Base-by-base conservation (phyloP, 2,888 invertebrate genomes). In the Noctua fimbriata region DNA sequence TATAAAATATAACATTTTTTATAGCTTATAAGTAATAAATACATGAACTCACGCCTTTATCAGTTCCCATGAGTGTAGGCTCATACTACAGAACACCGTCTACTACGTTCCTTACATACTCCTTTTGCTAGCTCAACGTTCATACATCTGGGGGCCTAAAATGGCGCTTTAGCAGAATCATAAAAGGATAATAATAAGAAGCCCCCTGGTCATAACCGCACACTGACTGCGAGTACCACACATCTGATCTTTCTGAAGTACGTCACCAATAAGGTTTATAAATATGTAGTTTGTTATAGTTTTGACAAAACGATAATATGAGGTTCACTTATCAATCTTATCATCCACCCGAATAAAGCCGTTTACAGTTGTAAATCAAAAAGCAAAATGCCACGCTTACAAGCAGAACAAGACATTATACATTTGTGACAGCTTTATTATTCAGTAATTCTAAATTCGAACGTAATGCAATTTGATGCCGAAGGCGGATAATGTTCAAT, bases 341-440 rank as follows among this genome's bases (percentile, higher is more conserved):
- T 60, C 21, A 32, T 41, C 7, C 6, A 16, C 28, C 28, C 28
- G 2, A 16, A n/a, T 41, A 41, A 10, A 28, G 12, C 9, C 5
- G 0, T 18, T n/a, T 69, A 10, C 0, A 41, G 41, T 21, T 52
- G 9, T 58, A 36, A 60, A 78, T 36, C n/a, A 44, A 52, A 69
- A 24, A n/a, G 16, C 14, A 14, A 18, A 76, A 76, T 41, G 3
- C 12, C 12, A 18, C 12, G n/a, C 21, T 58, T 49, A 55, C n/a
- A n/a, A 75, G 21, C 41, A 36, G 6, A 67, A 10, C n/a, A 80
- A 80, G 18, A 2, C 16, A 52, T 41, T 60, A 49, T 18, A 41
- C 73, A 60, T 49, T 60, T 44, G 0, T 60, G 52, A 78, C 67
- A 44, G 24, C 44, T 69, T 78, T 78, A 52, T 47, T 52, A 60